Evolutionary conservation across 2,113 vertebrate genomes (phyloP).

Genomic region (Anser cygnoides): DNA sequence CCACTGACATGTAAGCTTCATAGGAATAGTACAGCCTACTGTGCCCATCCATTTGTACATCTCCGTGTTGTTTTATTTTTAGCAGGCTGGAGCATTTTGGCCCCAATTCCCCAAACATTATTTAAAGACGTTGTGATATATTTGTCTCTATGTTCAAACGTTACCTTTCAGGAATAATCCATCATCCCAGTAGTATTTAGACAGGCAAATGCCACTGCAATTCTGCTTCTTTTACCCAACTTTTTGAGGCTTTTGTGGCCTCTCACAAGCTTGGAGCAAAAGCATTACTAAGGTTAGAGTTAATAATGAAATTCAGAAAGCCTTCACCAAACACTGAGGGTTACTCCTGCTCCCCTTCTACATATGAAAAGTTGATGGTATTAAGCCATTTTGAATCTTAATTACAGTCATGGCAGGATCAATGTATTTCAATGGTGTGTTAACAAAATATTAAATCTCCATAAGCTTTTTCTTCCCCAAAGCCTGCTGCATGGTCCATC

Average conservation of each 20-base stretch:
- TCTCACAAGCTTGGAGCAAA: neutral
- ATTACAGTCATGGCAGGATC: neutral
- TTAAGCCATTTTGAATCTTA: neutral
- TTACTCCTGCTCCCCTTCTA: neutral
- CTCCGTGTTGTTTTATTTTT: neutral
- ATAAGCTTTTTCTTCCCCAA: neutral
- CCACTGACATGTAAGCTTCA: neutral
- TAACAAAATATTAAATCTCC: neutral
- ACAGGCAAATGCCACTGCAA: neutral
- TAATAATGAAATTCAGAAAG: neutral
- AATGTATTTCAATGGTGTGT: neutral
- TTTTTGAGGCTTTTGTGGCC: neutral
- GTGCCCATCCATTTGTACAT: neutral
- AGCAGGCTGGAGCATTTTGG: neutral
- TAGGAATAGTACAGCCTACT: neutral
- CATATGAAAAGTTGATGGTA: neutral
- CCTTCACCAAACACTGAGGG: neutral
- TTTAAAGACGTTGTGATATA: neutral
- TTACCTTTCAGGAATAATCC: neutral
- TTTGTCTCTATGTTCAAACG: neutral
- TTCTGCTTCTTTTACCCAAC: neutral
- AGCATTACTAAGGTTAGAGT: neutral
- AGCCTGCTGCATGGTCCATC: neutral
- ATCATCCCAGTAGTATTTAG: neutral
- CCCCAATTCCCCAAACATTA: neutral